These are phyloP conservation scores for Saccostrea glomerata DNA, from an alignment of 1,140 invertebrate genomes.

Conservation along the genomic window DNA sequence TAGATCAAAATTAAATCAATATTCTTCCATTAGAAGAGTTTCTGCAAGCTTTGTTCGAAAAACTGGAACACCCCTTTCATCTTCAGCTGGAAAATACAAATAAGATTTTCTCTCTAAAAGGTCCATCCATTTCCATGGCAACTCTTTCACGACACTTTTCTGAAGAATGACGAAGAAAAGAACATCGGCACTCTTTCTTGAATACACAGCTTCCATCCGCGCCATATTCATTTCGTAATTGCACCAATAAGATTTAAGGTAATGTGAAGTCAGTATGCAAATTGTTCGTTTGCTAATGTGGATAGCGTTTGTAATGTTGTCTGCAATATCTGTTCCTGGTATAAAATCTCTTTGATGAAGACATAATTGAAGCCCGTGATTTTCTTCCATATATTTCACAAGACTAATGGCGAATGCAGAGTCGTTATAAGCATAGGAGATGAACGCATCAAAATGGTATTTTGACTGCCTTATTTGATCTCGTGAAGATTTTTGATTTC, in stretches of 20 bases:
- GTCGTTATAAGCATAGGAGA: conserved; percentile 62
- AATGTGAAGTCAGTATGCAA: conserved; percentile 83
- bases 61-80: neutral
- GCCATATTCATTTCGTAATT: conserved; percentile 83
- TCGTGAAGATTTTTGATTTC: conserved; percentile 18
- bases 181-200: conserved; percentile 46
- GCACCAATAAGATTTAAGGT: conserved; percentile 85
- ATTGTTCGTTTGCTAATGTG: conserved; percentile 83
- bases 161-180: neutral
- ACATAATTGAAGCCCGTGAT: conserved; percentile 53
- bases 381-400: conserved; percentile 42
- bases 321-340: conserved; percentile 79
- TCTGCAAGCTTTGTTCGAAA: neutral
- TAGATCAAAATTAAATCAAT: too few species aligned
- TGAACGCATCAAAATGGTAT: conserved; percentile 62
- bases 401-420: conserved; percentile 40
- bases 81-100: neutral
- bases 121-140: neutral
- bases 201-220: conserved; percentile 59
- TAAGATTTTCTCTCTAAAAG: neutral
- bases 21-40: neutral
- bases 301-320: conserved; percentile 83
- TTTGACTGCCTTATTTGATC: neutral
- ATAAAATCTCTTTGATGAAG: conserved; percentile 66
- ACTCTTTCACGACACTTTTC: neutral